Evolutionary conservation across 2,888 invertebrate species (phyloP).

Genomic region (Papilio demoleus): DNA sequence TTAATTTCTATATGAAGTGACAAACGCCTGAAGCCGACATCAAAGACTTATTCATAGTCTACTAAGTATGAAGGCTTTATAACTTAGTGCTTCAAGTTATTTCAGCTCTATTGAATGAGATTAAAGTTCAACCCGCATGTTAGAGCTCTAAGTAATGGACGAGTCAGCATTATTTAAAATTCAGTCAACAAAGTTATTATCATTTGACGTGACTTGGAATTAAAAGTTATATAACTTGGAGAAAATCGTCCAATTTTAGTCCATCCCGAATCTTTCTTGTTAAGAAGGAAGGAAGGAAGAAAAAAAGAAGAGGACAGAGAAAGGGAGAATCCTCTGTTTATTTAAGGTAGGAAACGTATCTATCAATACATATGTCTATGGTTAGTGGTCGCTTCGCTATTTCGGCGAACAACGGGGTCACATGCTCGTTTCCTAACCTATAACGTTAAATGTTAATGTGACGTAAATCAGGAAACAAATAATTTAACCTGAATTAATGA

Average conservation of each 20-base stretch:
- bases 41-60: conserved; percentile 29
- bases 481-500: too few species aligned
- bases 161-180: not conserved
- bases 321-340: too few species aligned
- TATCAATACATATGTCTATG: too few species aligned
- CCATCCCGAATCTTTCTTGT: too few species aligned
- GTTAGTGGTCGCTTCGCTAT: too few species aligned
- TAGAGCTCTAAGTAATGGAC: not conserved
- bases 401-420: too few species aligned
- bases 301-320: too few species aligned
- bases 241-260: too few species aligned
- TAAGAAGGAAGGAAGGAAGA: not conserved
- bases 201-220: not conserved
- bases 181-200: not conserved
- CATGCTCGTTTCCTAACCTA: too few species aligned
- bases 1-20: conserved; percentile 23
- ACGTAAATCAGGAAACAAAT: too few species aligned
- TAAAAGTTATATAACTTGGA: not conserved
- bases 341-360: too few species aligned
- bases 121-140: conserved; percentile 2
- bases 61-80: conserved; percentile 24
- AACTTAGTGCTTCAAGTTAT: conserved; percentile 14
- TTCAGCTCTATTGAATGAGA: conserved; percentile 13
- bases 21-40: conserved; percentile 21
- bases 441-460: too few species aligned